Base-by-base conservation (phyloP, 1,140 invertebrate genomes). In the Wiebesia pumilae region DNA sequence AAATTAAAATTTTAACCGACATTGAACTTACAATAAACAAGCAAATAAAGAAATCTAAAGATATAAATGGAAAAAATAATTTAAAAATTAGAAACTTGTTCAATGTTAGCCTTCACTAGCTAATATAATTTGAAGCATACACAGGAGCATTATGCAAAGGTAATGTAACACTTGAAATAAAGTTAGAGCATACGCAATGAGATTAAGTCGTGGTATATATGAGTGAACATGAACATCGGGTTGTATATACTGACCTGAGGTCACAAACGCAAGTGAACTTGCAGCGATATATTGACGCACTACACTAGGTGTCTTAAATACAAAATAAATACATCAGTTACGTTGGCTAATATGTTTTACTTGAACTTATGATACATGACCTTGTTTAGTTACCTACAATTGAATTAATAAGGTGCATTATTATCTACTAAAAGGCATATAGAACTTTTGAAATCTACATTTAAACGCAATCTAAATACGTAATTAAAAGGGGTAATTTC, bases 121-220 rank as follows among this genome's bases (percentile, higher is more conserved):
- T 16, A 54, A 19, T 16, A 54, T 14, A 21, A 19, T 16, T 33
- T 9, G 65, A 67, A n/a, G 30, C 27, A 16, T 7, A n/a, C 30
- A 9, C 30, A 81, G 69, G 30, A 35, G 65, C 65, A 69, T 81
- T 81, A 69, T 69, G 40, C 62, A 69, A 67, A 83, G 33, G 47
- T 65, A 83, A 71, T 51, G 27, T 38, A 40, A 81, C 38, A 47
- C 21, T 65, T 40, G 33, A n/a, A 81, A 81, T 43, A 27, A 81
- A 40, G 38, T 65, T 67, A 47, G 51, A 65, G 47, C 30, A 81
- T 40, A 65, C 40, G 65, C 19, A 69, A 33, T 40, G 65, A 40
- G 65, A 62, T 24, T 62, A 65, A 81, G 40, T 47, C n/a, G 65
- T 12, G 12, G 33, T 80, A 80, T 62, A 80, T 10, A 79, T 47